phyloP scores from a whole-genome alignment of 1,140 invertebrate species.

The Akabosia matsudoensis region DNA sequence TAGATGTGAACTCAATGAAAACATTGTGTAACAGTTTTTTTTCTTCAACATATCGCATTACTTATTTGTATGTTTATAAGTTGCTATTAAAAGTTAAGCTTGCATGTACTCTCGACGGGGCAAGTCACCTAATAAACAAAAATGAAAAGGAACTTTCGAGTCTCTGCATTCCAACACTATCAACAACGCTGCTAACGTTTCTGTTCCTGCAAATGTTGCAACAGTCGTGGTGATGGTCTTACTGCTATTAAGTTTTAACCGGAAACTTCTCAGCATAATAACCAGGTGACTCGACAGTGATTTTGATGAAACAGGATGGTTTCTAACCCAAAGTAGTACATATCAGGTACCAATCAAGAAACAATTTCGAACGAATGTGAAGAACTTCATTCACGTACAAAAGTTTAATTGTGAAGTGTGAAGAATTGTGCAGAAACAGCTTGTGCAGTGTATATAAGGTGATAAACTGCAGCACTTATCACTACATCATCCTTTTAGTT shows the following conservation, averaged over 20 bases:
- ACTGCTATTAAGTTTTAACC: background rate
- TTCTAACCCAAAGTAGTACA: no score
- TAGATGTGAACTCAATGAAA: no score
- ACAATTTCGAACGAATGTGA: no score
- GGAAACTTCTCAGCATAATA: constrained; percentile 11
- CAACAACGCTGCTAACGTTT: background rate
- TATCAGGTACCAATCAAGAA: no score
- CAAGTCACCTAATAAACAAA: background rate
- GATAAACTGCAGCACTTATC: no score
- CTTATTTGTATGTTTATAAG: background rate
- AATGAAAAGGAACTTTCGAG: background rate
- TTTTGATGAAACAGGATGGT: background rate
- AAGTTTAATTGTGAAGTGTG: no score
- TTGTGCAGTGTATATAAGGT: no score
- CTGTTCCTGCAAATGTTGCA: background rate
- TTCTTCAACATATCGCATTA: background rate
- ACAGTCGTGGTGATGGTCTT: background rate
- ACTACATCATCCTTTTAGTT: no score
- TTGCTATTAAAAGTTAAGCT: background rate
- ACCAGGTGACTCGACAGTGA: constrained; percentile 13
- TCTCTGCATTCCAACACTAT: background rate
- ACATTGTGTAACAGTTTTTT: background rate
- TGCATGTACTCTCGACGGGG: background rate
- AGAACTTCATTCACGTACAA: no score
- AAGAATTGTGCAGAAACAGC: no score